Conservation (phyloP, 2,888 invertebrate species). For the Drosophila nigricruria region DNA sequence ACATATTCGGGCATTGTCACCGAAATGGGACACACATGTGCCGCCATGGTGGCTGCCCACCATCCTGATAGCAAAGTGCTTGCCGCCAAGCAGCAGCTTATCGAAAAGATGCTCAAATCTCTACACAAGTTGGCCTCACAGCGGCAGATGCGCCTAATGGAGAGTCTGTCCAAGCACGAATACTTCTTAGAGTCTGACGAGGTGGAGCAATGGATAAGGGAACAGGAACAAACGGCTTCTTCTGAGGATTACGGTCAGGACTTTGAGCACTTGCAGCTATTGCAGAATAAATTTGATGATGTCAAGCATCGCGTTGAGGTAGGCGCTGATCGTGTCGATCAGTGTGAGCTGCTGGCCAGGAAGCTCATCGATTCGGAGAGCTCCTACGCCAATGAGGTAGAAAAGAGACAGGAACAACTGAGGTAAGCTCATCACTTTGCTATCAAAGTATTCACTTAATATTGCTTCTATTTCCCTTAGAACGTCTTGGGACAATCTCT, state of each 20-base stretch:
- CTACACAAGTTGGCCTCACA: slow-evolving; percentile 92
- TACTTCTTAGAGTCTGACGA: slow-evolving; percentile 96
- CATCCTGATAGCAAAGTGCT: slow-evolving; percentile 95
- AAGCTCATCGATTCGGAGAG: slow-evolving; percentile 94
- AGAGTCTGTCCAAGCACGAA: slow-evolving; percentile 95
- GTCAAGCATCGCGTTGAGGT: slow-evolving; percentile 95
- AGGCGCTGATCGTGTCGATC: slow-evolving; percentile 95
- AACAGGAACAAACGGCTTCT: slow-evolving; percentile 94
- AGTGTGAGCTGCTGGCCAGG: slow-evolving; percentile 95
- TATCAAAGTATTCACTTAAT: not conserved
- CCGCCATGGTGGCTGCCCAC: slow-evolving; percentile 91
- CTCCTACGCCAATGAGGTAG: slow-evolving; percentile 93
- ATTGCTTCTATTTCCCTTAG: slow-evolving; percentile 84
- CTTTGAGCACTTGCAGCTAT: slow-evolving; percentile 94
- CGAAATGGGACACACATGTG: slow-evolving; percentile 96
- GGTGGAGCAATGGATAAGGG: slow-evolving; percentile 96
- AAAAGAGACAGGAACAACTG: slow-evolving; percentile 93
- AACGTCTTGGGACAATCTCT: slow-evolving; percentile 94
- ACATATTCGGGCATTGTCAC: slow-evolving; percentile 96
- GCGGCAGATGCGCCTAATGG: slow-evolving; percentile 94
- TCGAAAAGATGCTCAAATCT: slow-evolving; percentile 92
- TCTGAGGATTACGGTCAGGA: slow-evolving; percentile 98
- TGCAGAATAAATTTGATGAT: slow-evolving; percentile 96
- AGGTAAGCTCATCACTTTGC: slow-evolving; percentile 87
- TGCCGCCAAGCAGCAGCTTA: slow-evolving; percentile 90